Conservation (phyloP, 2,797 vertebrate species). For the Chromis chromis region DNA sequence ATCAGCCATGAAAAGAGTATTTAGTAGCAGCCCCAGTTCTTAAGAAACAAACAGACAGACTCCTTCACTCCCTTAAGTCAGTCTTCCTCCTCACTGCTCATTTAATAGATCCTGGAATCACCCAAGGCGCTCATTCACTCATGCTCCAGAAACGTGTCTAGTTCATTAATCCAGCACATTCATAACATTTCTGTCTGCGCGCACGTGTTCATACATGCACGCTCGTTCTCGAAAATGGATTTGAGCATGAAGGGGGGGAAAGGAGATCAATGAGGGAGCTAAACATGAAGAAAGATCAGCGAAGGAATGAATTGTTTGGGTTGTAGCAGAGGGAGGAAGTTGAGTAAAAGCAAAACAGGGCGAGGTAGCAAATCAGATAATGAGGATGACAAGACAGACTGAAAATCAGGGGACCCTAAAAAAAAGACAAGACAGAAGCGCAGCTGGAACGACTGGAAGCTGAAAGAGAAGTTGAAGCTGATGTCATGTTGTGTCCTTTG, state of each 20-base stretch:
- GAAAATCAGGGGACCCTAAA: no score
- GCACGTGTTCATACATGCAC: background rate
- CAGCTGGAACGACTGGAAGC: background rate
- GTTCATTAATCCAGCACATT: conserved; percentile 12
- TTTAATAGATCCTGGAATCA: conserved; percentile 8
- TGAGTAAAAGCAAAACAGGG: background rate
- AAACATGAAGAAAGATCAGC: background rate
- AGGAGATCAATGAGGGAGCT: background rate
- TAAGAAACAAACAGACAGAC: background rate
- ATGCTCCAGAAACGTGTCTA: background rate
- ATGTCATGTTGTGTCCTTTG: background rate
- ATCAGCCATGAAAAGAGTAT: background rate
- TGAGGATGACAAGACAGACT: no score
- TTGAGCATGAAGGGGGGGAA: background rate
- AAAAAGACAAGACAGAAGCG: background rate
- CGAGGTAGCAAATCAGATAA: background rate
- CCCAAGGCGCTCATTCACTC: background rate
- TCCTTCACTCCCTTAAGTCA: background rate
- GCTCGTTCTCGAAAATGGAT: conserved; percentile 14
- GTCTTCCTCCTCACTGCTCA: background rate
- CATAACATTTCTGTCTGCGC: background rate
- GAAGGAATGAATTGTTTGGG: background rate
- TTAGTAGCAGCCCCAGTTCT: background rate
- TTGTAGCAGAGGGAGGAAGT: background rate
- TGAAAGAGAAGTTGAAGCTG: background rate